Evolutionary conservation across 2,888 invertebrate genomes (phyloP).

Genomic region (Malachius bipustulatus): DNA sequence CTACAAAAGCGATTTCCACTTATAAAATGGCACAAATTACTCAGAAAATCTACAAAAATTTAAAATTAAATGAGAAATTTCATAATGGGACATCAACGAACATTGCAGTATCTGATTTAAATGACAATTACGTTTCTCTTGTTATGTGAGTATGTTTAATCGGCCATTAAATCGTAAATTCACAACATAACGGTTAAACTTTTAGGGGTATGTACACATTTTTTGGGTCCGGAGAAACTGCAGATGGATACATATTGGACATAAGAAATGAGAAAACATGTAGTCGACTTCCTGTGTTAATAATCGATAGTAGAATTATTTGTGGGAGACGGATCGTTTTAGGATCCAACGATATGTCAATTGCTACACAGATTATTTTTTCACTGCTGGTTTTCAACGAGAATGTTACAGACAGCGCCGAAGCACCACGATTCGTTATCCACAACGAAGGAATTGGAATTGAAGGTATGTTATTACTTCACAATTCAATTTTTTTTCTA

Average conservation of each 20-base stretch:
- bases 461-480: slow-evolving; percentile 29
- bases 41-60: slow-evolving; percentile 25
- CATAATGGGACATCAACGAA: slow-evolving; percentile 43
- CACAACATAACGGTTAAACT: slow-evolving; percentile 12
- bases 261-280: slow-evolving; percentile 24
- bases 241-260: slow-evolving; percentile 44
- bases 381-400: slow-evolving; percentile 37
- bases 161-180: slow-evolving; percentile 6
- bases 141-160: slow-evolving; percentile 47
- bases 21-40: slow-evolving; percentile 29
- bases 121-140: slow-evolving; percentile 55
- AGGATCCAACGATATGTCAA: slow-evolving; percentile 41
- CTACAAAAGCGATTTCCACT: slow-evolving; percentile 23
- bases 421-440: slow-evolving; percentile 40
- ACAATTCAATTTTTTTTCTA: slow-evolving; percentile 6
- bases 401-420: slow-evolving; percentile 39
- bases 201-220: slow-evolving; percentile 43
- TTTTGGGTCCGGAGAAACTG: slow-evolving; percentile 41
- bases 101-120: slow-evolving; percentile 51
- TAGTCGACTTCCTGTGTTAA: slow-evolving; percentile 33
- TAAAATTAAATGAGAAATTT: slow-evolving; percentile 26
- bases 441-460: slow-evolving; percentile 31
- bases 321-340: slow-evolving; percentile 43
- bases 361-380: slow-evolving; percentile 40
- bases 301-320: slow-evolving; percentile 32